Conservation (phyloP, 2,888 invertebrate genomes). For the Rugalucina vietnamica region DNA sequence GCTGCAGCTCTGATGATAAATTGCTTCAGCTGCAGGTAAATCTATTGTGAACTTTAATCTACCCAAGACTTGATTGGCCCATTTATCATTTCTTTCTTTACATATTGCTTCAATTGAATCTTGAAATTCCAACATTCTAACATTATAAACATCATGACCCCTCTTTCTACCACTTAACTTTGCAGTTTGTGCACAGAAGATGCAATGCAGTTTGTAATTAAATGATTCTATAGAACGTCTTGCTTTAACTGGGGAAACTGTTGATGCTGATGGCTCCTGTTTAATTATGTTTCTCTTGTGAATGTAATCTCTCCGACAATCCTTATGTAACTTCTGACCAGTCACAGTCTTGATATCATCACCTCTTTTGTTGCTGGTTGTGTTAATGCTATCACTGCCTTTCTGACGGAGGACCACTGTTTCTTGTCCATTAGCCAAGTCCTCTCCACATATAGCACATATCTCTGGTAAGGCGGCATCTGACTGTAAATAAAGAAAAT, state of each 20-base stretch:
- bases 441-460: conserved; percentile 11
- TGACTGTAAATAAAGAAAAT: not conserved
- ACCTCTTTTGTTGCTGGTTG: conserved; percentile 1
- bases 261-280: not conserved
- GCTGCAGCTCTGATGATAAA: conserved; percentile 26
- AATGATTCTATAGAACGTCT: not conserved
- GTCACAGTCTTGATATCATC: not conserved
- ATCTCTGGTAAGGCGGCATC: not conserved
- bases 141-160: not conserved
- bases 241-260: not conserved
- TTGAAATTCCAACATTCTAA: not conserved
- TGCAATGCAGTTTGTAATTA: not conserved
- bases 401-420: conserved; percentile 20
- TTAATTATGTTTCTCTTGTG: not conserved
- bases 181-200: not conserved
- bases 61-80: conserved; percentile 22
- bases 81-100: conserved; percentile 26
- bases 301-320: conserved; percentile 26
- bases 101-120: conserved; percentile 8
- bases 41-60: conserved; percentile 15
- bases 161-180: not conserved
- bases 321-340: conserved; percentile 10
- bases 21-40: conserved; percentile 25
- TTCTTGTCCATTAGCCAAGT: not conserved
- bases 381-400: conserved; percentile 18